These are phyloP conservation scores for Ceyx margarethae DNA, from an alignment of 2,113 vertebrate species.

Conservation along the genomic window DNA sequence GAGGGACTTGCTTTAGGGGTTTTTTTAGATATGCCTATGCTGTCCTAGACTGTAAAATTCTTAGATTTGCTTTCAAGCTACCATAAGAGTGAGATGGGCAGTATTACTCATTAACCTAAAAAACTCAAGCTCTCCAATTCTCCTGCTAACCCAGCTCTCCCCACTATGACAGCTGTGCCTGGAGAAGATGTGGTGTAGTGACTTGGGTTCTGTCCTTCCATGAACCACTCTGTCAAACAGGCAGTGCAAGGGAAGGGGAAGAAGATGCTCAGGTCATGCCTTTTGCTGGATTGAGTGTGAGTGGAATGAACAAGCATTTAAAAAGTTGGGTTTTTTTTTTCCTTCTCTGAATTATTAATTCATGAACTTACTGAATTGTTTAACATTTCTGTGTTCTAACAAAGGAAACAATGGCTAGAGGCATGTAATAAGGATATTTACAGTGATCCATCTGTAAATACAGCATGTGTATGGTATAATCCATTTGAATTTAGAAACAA, in stretches of 20 bases:
- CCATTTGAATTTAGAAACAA: background rate
- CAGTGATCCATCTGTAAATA: conserved; percentile 21
- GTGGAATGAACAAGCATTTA: background rate
- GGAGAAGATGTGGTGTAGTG: background rate
- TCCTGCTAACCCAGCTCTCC: background rate
- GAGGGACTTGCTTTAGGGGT: background rate
- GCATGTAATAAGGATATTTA: background rate
- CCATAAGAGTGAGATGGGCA: background rate
- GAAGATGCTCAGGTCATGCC: background rate
- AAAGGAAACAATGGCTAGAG: background rate
- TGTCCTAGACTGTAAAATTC: background rate
- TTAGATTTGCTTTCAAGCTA: background rate
- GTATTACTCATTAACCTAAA: background rate
- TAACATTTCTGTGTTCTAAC: background rate
- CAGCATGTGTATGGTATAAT: background rate
- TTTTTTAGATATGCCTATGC: background rate
- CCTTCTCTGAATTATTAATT: conserved; percentile 11
- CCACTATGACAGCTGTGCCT: background rate
- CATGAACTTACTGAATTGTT: background rate
- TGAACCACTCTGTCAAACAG: background rate
- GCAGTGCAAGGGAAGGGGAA: background rate
- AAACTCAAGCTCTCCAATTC: background rate
- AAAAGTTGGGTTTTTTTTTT: background rate
- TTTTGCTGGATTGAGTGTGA: background rate
- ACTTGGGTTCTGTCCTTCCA: background rate